Percentiles rank a stretch among this genome's conserved stretches.
Conservation (phyloP, 2,888 invertebrate genomes). For the Drosophila pegasa region DNA sequence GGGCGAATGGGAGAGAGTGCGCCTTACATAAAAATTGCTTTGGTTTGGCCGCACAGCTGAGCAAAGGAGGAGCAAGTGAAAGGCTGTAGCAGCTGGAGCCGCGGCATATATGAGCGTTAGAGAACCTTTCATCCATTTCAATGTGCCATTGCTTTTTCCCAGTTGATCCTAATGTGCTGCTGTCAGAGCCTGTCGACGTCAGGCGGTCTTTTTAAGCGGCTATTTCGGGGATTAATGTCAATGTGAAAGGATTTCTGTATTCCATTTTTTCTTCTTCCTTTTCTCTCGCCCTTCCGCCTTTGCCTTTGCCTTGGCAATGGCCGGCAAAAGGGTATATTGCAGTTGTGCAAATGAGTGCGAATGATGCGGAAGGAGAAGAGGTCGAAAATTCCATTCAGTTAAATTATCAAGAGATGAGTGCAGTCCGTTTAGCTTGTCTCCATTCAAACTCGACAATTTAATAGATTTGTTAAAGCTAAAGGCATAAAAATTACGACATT, state of each 20-base stretch:
- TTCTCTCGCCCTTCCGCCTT: neutral
- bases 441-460: neutral
- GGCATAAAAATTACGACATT: neutral
- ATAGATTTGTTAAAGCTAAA: neutral
- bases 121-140: constrained; percentile 41
- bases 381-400: neutral
- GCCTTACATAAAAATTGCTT: constrained; percentile 54
- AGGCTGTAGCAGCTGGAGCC: constrained; percentile 3
- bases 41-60: constrained; percentile 24
- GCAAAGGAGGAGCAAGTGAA: neutral
- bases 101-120: constrained; percentile 12
- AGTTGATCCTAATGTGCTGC: constrained; percentile 74
- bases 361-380: neutral
- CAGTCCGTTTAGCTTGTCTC: neutral
- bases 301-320: neutral
- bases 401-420: constrained; percentile 5
- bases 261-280: constrained; percentile 11
- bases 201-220: constrained; percentile 62
- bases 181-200: constrained; percentile 72
- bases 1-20: neutral
- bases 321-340: constrained; percentile 9
- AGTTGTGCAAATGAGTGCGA: constrained; percentile 1
- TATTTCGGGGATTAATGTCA: constrained; percentile 77
- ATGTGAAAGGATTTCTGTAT: constrained; percentile 67
- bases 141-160: constrained; percentile 29